Conservation (phyloP, 2,113 vertebrate genomes). For the Phycodurus eques region DNA sequence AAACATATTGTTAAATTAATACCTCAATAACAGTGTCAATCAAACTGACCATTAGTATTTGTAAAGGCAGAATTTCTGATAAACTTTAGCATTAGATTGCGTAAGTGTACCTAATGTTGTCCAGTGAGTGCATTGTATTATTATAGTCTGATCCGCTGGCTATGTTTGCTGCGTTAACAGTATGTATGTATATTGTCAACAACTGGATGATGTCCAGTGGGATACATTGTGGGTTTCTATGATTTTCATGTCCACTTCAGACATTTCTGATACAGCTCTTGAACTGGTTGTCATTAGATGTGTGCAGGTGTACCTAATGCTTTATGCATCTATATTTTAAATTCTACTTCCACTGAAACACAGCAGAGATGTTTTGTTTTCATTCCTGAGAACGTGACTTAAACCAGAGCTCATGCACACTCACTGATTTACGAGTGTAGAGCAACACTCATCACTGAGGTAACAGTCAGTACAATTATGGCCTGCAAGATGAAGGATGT, state of each 20-base stretch:
- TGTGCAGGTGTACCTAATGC: not conserved
- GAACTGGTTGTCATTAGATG: not conserved
- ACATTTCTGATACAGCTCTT: not conserved
- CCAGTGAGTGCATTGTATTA: no score
- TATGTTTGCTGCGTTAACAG: no score
- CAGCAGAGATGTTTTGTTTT: not conserved
- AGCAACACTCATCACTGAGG: slow-evolving; percentile 1
- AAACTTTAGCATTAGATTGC: no score
- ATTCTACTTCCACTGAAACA: not conserved
- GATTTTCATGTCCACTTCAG: not conserved
- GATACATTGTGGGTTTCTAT: not conserved
- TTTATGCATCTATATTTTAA: not conserved
- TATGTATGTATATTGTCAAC: no score
- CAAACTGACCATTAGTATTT: no score
- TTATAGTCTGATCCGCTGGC: not conserved
- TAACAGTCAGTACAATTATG: not conserved
- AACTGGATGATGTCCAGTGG: not conserved
- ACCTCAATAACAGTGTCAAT: no score
- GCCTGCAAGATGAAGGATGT: not conserved
- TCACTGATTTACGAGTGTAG: not conserved
- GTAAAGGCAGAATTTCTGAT: no score
- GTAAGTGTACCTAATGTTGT: no score
- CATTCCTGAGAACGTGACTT: not conserved
- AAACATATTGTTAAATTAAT: no score
- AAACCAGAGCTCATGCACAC: not conserved